Conservation (phyloP, 2,113 vertebrate genomes). For the Australoheros scitulus region DNA sequence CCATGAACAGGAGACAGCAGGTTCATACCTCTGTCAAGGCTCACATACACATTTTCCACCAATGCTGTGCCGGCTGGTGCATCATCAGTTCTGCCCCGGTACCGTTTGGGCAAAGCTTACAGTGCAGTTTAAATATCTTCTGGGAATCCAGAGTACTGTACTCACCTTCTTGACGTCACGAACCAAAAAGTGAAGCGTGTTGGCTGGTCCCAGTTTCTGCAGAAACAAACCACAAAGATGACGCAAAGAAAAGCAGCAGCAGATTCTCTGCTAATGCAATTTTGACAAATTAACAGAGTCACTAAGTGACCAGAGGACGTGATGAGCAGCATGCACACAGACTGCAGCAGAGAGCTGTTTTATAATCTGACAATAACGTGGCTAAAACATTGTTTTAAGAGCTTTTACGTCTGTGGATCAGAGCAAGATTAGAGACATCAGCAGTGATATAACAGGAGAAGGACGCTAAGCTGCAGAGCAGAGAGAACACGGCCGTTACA, state of each 20-base stretch:
- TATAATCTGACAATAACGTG: slow-evolving; percentile 20
- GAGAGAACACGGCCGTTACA: slow-evolving; percentile 1
- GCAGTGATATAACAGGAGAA: slow-evolving; percentile 14
- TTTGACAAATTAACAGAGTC: not conserved
- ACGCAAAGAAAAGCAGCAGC: not conserved
- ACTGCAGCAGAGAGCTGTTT: slow-evolving; percentile 1
- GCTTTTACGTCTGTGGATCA: slow-evolving; percentile 1
- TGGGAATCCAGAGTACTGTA: not conserved
- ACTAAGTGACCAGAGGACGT: not conserved
- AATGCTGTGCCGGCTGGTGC: not conserved
- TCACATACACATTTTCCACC: rapidly evolving
- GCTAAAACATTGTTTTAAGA: slow-evolving; percentile 16
- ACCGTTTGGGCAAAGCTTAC: not conserved
- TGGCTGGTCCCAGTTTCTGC: slow-evolving; percentile 92
- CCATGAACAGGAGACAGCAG: not conserved
- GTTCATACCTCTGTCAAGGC: not conserved
- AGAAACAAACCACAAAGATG: slow-evolving; percentile 42
- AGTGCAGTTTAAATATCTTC: not conserved
- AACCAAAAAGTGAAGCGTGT: slow-evolving; percentile 92
- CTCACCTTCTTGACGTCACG: slow-evolving; percentile 96
- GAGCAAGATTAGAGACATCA: slow-evolving; percentile 32
- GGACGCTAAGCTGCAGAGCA: slow-evolving; percentile 34
- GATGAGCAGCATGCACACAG: not conserved
- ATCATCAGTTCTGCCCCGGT: rapidly evolving
- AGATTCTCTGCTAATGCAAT: not conserved